A percentile compares a stretch with the other conserved stretches of the same genome.
phyloP scores from a whole-genome alignment of 1,140 invertebrate species.

The Elysia chlorotica region DNA sequence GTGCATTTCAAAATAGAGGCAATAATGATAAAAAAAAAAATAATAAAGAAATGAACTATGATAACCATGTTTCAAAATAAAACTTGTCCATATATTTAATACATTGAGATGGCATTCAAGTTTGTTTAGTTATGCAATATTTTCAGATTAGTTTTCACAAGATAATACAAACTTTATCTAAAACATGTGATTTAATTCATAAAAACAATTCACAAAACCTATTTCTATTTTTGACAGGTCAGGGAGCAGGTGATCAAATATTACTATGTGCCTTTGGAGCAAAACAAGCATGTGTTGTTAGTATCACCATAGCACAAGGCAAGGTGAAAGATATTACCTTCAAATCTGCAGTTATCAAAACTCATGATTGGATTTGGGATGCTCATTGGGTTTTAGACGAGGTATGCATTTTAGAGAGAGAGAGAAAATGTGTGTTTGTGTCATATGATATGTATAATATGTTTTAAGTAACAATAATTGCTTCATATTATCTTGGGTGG shows the following conservation, averaged over 20 bases:
- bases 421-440: not conserved
- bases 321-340: not conserved
- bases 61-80: not conserved
- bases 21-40: not conserved
- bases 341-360: constrained; percentile 1
- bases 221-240: not conserved
- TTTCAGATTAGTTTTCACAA: not conserved
- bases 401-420: not conserved
- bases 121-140: not conserved
- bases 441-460: not conserved
- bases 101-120: not conserved
- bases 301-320: not conserved
- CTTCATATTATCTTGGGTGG: not conserved
- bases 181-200: too few species aligned
- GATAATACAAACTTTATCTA: too few species aligned
- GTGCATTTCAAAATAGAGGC: not conserved
- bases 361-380: constrained; percentile 45
- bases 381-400: constrained; percentile 19
- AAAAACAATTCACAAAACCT: too few species aligned
- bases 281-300: constrained; percentile 18
- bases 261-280: constrained; percentile 28
- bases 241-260: not conserved
- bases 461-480: not conserved
- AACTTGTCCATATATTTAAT: not conserved
- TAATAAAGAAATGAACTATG: not conserved